Evolutionary conservation across 2,888 invertebrate genomes (phyloP).

Genomic region (Lathronympha strigana): DNA sequence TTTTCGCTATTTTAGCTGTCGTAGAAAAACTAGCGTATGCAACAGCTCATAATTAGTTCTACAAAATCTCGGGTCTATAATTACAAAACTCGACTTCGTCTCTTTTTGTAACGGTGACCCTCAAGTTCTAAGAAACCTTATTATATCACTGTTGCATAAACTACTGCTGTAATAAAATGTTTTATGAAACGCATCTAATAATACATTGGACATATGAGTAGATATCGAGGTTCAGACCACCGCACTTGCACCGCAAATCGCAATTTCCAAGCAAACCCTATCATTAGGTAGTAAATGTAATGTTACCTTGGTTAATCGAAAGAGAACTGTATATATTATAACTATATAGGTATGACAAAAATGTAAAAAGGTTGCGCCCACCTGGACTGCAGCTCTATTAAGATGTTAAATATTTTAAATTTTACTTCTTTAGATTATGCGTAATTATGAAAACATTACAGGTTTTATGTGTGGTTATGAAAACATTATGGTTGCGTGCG

Average conservation of each 20-base stretch:
- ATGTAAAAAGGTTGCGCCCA: constrained; percentile 20
- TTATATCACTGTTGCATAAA: too few species aligned
- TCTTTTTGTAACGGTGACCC: too few species aligned
- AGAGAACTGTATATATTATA: too few species aligned
- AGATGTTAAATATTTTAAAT: constrained; percentile 36
- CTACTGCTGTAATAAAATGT: too few species aligned
- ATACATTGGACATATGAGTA: background rate
- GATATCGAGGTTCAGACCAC: background rate
- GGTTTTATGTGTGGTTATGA: constrained; percentile 35
- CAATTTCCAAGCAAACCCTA: constrained; percentile 8
- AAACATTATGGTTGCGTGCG: constrained; percentile 30
- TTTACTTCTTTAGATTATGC: constrained; percentile 30
- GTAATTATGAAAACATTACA: constrained; percentile 25
- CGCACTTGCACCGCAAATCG: constrained; percentile 14
- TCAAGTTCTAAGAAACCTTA: too few species aligned
- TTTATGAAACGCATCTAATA: background rate
- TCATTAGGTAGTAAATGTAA: constrained; percentile 37
- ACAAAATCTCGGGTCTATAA: too few species aligned
- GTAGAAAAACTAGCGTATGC: too few species aligned
- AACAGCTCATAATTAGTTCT: too few species aligned
- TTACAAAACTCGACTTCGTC: too few species aligned
- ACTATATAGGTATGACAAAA: constrained; percentile 7
- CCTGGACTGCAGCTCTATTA: constrained; percentile 32
- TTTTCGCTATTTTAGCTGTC: too few species aligned
- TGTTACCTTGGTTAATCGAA: constrained; percentile 14